Evolutionary conservation across 2,797 vertebrate genomes (phyloP).

Genomic region (Epinephelus coioides): DNA sequence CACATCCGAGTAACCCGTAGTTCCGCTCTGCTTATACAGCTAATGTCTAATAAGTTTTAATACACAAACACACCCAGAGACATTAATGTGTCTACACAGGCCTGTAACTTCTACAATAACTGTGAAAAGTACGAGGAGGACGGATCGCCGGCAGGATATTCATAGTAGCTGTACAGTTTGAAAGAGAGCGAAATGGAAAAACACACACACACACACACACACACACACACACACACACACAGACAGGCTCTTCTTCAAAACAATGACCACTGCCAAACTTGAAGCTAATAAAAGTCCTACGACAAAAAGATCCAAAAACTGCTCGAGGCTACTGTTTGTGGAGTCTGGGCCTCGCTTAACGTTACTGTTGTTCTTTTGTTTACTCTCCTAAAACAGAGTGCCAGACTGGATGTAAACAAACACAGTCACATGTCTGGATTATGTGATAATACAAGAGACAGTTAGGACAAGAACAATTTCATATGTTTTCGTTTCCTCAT

Average conservation of each 20-base stretch:
- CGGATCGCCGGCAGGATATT: background rate
- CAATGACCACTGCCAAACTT: background rate
- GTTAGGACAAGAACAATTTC: background rate
- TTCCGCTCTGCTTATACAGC: background rate
- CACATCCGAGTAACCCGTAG: background rate
- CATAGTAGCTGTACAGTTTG: background rate
- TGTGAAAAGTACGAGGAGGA: background rate
- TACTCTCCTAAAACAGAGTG: background rate
- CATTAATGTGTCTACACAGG: background rate
- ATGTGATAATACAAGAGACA: background rate
- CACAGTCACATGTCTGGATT: background rate
- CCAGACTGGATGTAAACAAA: slow-evolving; percentile 11
- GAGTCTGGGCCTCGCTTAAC: background rate
- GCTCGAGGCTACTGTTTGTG: slow-evolving; percentile 13
- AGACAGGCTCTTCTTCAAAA: slow-evolving; percentile 1
- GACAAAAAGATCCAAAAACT: slow-evolving; percentile 15
- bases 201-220: background rate
- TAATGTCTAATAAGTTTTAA: slow-evolving; percentile 2
- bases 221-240: background rate
- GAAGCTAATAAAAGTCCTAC: slow-evolving; percentile 16
- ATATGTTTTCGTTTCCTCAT: background rate
- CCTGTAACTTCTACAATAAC: slow-evolving; percentile 1
- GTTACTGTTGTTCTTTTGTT: background rate
- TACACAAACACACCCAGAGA: slow-evolving; percentile 4
- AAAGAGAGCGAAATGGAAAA: background rate